Base-by-base conservation (phyloP, 2,113 vertebrate genomes). In the Neoarius graeffei region DNA sequence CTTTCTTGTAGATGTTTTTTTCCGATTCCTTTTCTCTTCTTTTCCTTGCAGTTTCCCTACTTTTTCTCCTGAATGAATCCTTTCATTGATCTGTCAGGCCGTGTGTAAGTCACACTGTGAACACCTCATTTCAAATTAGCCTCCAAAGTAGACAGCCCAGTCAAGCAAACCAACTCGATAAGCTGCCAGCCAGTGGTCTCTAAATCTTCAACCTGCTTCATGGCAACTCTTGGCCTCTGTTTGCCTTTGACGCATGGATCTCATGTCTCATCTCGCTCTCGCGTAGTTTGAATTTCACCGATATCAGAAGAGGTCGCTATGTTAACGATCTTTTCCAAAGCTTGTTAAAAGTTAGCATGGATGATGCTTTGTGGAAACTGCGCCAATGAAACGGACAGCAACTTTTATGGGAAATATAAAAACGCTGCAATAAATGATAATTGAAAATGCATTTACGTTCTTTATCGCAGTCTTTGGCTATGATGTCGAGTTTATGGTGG, bases 41-140 rank as follows among this genome's bases (percentile, higher is more conserved):
- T 56, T n/a, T 76, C 20, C 69, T 59, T 59, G 19, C 7, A 25
- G 54, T 76, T 76, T 85, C 30, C 23, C 11, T 42, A 59, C 56
- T 60, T 85, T 66, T 71, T 74, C 85, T 52, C 11, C 56, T 13
- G 17, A 1, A 67, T 10, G 30, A 77, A 86, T 14, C 7, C 81
- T 91, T 94, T 92, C 93, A 94, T 94, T 92, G 93, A 94, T 93
- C 93, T 92, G 93, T 93, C 93, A 93, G 87, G 90, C 90, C 90
- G 90, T 27, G 86, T 91, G 92, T 89, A 88, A 91, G 93, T 94
- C 92, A 82, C 87, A 30, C 85, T 91, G 90, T 92, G 91, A 94
- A 91, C 92, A 90, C 83, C 92, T 94, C 92, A 87, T 91, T 92
- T 92, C 91, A 93, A 93, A 95, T 95, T 93, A 94, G 89, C 91